phyloP scores from a whole-genome alignment of 2,888 invertebrate species.

The Micoletzkya japonica region DNA sequence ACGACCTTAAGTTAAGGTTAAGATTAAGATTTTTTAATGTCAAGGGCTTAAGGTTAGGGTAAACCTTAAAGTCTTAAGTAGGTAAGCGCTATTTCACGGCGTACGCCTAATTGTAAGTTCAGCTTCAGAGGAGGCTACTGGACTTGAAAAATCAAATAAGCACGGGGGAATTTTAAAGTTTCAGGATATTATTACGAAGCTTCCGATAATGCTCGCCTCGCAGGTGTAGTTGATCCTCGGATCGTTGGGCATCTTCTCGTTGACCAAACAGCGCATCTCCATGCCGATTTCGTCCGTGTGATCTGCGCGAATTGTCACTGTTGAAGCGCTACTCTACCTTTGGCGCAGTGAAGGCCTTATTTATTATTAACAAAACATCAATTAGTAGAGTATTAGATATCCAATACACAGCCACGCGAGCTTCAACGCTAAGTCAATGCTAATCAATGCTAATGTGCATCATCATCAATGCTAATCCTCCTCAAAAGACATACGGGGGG shows the following conservation, averaged over 20 bases:
- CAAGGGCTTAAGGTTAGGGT: not conserved
- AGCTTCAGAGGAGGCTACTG: too few species aligned
- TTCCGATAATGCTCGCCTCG: constrained; percentile 71
- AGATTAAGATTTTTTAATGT: too few species aligned
- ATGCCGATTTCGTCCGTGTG: constrained; percentile 97
- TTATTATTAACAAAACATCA: not conserved
- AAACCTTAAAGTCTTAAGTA: too few species aligned
- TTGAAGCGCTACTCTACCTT: not conserved
- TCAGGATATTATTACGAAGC: not conserved
- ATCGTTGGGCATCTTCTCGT: constrained; percentile 81
- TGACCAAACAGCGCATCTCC: constrained; percentile 87
- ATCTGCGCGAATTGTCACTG: constrained; percentile 66
- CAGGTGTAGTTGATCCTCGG: constrained; percentile 93
- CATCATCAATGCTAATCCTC: too few species aligned
- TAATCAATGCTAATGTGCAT: too few species aligned
- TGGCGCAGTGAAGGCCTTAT: not conserved
- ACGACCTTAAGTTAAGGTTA: constrained; percentile 48
- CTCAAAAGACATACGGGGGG: too few species aligned
- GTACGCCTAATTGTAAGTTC: too few species aligned
- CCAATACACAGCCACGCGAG: too few species aligned
- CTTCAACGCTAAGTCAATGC: too few species aligned
- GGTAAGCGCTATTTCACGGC: too few species aligned
- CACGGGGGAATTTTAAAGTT: not conserved
- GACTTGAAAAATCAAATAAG: not conserved
- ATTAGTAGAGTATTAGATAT: not conserved